Evolutionary conservation across 2,888 invertebrate species (phyloP).

Genomic region (Amblyteles armatorius): DNA sequence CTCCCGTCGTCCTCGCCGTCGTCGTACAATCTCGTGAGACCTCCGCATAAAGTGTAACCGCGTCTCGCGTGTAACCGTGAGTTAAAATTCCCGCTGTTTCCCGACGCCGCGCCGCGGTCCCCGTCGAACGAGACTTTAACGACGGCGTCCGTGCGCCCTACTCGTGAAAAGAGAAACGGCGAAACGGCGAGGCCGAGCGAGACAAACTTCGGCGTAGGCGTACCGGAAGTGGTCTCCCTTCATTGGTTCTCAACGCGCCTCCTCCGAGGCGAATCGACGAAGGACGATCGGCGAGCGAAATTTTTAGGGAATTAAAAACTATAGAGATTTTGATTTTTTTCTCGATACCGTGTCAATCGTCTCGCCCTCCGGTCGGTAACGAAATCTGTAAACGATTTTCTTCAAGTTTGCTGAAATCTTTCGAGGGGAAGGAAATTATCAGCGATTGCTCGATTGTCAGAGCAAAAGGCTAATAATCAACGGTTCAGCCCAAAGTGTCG

Average conservation of each 20-base stretch:
- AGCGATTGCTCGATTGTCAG: too few species aligned
- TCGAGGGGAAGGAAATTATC: too few species aligned
- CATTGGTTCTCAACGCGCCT: slow-evolving; percentile 64
- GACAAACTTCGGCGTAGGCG: slow-evolving; percentile 70
- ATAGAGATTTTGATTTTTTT: too few species aligned
- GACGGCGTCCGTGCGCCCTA: slow-evolving; percentile 63
- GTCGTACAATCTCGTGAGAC: slow-evolving; percentile 48
- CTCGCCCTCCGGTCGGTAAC: too few species aligned
- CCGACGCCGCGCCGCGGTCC: slow-evolving; percentile 17
- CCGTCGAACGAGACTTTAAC: slow-evolving; percentile 66
- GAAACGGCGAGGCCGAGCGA: slow-evolving; percentile 51
- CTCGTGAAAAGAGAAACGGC: slow-evolving; percentile 58
- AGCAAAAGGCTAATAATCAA: too few species aligned
- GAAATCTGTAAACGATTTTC: too few species aligned
- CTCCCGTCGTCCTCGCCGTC: slow-evolving; percentile 30
- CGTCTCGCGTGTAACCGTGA: slow-evolving; percentile 42
- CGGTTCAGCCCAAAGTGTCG: neutral
- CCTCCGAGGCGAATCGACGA: neutral
- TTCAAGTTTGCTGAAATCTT: too few species aligned
- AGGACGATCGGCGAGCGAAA: neutral
- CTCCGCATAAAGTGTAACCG: slow-evolving; percentile 56
- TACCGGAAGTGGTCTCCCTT: slow-evolving; percentile 75
- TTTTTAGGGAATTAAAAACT: slow-evolving; percentile 9
- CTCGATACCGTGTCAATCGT: too few species aligned
- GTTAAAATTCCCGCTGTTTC: slow-evolving; percentile 40